Evolutionary conservation across 1,140 invertebrate species (phyloP).

Genomic region (Atopsyche davidsoni): DNA sequence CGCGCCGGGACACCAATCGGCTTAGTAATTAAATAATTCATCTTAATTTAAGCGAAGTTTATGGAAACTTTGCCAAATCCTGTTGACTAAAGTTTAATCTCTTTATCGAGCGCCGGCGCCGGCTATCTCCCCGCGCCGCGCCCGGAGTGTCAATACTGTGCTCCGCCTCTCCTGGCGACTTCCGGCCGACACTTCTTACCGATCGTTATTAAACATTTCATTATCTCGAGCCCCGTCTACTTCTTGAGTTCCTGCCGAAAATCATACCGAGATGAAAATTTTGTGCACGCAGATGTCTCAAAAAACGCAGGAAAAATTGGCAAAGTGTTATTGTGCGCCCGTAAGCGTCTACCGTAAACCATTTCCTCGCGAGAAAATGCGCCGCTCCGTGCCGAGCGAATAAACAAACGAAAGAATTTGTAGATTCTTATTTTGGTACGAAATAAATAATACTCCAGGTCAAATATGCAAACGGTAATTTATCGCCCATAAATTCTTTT

Average conservation of each 20-base stretch:
- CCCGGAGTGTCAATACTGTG: slow-evolving; percentile 21
- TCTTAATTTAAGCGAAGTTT: slow-evolving; percentile 28
- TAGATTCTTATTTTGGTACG: no score
- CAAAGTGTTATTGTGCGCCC: no score
- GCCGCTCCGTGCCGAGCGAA: no score
- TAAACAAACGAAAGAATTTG: no score
- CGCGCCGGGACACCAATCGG: slow-evolving; percentile 12
- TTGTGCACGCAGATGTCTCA: no score
- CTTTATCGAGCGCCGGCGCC: slow-evolving; percentile 17
- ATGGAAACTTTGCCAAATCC: slow-evolving; percentile 23
- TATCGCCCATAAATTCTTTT: no score
- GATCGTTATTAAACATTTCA: slow-evolving; percentile 14
- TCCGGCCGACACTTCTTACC: slow-evolving; percentile 9
- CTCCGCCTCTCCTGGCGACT: slow-evolving; percentile 10
- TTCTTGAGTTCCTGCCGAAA: not conserved
- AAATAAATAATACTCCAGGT: no score
- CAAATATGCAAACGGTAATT: no score
- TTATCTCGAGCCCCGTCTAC: slow-evolving; percentile 8
- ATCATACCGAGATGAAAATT: no score
- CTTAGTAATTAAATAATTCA: slow-evolving; percentile 30
- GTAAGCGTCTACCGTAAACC: no score
- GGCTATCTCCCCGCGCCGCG: slow-evolving; percentile 12
- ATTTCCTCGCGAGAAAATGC: no score
- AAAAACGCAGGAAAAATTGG: no score
- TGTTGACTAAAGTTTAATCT: slow-evolving; percentile 27